Percentiles rank a stretch among this genome's conserved stretches.
Evolutionary conservation across 30 jellyfish, hydroid and myxozoan species (phyloP).

Genomic region (Hydractinia symbiolongicarpus): DNA sequence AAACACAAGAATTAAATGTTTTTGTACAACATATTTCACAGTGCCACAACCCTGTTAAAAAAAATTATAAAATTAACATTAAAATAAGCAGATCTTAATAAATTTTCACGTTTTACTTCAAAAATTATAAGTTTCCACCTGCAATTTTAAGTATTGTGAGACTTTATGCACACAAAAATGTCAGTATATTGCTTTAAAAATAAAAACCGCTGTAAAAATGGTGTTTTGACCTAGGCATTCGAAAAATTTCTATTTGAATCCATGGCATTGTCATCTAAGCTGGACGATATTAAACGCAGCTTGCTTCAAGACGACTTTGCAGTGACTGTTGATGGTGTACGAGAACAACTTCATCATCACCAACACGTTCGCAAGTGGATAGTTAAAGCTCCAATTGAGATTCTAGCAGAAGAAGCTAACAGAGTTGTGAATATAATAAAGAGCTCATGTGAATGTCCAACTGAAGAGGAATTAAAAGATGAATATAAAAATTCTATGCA

Average conservation of each 20-base stretch:
- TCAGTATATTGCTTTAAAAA: too few relatives aligned
- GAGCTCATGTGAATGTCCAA: constrained; percentile 57
- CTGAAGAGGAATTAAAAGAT: constrained; percentile 63
- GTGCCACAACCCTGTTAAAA: too few relatives aligned
- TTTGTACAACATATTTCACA: too few relatives aligned
- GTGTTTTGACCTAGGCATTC: constrained; percentile 49
- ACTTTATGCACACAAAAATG: too few relatives aligned
- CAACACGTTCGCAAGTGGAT: constrained; percentile 93
- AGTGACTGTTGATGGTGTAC: constrained; percentile 56
- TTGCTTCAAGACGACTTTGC: constrained; percentile 87
- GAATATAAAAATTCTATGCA: constrained; percentile 68
- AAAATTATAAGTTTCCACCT: too few relatives aligned
- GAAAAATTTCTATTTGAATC: constrained; percentile 90
- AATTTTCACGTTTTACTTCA: too few relatives aligned
- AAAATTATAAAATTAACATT: too few relatives aligned
- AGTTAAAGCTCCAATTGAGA: constrained; percentile 89
- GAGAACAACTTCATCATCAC: constrained; percentile 87
- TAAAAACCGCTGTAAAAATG: too few relatives aligned
- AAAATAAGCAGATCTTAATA: too few relatives aligned
- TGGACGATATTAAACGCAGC: constrained; percentile 78
- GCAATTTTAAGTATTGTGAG: too few relatives aligned
- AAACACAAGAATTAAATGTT: too few relatives aligned
- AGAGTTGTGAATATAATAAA: constrained; percentile 51
- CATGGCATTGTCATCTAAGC: constrained; percentile 90
- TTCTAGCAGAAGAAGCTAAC: constrained; percentile 63